phyloP scores from a whole-genome alignment of 2,113 vertebrate genomes.

The Climacteris rufus region DNA sequence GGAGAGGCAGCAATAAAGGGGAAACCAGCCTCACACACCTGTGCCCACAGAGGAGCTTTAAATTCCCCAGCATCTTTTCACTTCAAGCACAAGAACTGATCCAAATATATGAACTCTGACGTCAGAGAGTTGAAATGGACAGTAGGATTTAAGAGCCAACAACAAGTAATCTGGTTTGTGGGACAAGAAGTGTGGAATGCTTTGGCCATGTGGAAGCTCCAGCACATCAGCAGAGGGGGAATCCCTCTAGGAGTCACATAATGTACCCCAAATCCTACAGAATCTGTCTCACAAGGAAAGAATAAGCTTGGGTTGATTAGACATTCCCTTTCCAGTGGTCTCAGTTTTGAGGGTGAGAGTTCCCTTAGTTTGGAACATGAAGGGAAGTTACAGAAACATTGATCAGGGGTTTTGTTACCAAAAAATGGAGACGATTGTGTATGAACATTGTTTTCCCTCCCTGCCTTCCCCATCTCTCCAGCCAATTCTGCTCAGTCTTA shows the following conservation, averaged over 20 bases:
- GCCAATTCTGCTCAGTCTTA: constrained; percentile 14
- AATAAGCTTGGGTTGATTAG: not conserved
- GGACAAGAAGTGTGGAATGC: not conserved
- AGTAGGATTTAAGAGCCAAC: not conserved
- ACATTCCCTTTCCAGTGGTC: not conserved
- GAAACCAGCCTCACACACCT: not conserved
- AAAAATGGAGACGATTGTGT: not conserved
- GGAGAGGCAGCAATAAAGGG: not conserved
- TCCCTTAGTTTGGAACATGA: not conserved
- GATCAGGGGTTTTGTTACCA: not conserved
- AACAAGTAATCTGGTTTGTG: not conserved
- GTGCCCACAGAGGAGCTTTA: not conserved
- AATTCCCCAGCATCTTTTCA: not conserved
- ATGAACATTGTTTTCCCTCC: not conserved
- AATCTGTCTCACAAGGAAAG: not conserved
- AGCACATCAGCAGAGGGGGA: not conserved
- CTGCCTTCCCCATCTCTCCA: not conserved
- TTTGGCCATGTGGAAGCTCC: not conserved
- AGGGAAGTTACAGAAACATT: not conserved
- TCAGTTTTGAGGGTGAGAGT: not conserved
- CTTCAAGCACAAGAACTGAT: not conserved
- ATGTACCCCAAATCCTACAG: not conserved
- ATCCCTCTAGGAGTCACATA: not conserved
- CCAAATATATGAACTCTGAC: not conserved
- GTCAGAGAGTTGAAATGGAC: not conserved